Conservation (phyloP, 2,797 vertebrate genomes). For the Pteropus rufus region DNA sequence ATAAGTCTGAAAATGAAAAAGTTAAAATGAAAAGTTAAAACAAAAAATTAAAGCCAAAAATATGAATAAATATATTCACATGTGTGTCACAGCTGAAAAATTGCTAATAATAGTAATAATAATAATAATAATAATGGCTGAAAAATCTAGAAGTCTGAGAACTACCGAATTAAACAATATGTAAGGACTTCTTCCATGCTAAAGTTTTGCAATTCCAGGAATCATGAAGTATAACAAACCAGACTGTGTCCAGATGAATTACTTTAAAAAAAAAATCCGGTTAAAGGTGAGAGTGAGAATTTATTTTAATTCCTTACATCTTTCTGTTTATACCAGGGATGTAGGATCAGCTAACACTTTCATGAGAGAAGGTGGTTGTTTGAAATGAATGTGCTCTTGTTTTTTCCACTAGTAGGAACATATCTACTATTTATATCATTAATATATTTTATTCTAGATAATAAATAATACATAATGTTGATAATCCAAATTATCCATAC, state of each 20-base stretch:
- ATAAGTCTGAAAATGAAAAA: background rate
- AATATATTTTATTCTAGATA: background rate
- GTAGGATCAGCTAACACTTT: background rate
- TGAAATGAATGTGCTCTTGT: background rate
- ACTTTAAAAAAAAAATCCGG: background rate
- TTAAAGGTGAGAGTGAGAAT: background rate
- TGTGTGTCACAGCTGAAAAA: background rate
- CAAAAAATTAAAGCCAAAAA: background rate
- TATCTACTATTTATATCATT: background rate
- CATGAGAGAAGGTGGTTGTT: background rate
- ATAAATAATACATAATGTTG: background rate
- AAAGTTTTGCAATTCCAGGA: background rate
- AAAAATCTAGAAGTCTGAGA: conserved; percentile 10
- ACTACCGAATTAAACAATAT: background rate
- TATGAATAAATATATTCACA: background rate
- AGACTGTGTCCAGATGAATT: background rate
- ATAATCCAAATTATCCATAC: background rate
- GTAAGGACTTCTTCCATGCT: background rate
- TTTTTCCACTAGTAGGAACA: background rate
- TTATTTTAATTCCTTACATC: background rate
- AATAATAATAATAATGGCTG: background rate
- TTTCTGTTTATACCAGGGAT: background rate
- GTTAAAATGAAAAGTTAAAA: conserved; percentile 19
- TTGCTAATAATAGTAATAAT: too few species aligned
- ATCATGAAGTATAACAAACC: background rate